Conservation (phyloP, 2,113 vertebrate genomes). For the Tauraco erythrolophus region DNA sequence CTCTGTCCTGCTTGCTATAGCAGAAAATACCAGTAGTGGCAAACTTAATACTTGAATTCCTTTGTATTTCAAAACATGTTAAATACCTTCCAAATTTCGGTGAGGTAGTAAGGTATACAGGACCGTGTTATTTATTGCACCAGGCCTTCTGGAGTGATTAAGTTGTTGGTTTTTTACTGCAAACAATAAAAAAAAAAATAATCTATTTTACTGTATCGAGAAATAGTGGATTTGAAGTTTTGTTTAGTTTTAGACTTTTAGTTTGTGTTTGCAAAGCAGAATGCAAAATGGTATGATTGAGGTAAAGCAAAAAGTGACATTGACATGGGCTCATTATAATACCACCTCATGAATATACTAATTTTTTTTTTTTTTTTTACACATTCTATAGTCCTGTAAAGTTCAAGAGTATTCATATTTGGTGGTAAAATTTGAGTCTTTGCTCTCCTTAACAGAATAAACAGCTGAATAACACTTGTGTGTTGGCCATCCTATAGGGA, state of each 20-base stretch:
- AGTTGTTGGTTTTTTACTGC: background rate
- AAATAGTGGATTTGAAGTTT: background rate
- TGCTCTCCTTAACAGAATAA: background rate
- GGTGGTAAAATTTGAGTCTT: background rate
- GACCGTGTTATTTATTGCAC: background rate
- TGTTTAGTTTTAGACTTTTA: background rate
- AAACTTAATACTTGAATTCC: background rate
- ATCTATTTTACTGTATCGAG: background rate
- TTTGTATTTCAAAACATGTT: background rate
- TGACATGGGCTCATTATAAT: background rate
- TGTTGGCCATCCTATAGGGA: background rate
- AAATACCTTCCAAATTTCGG: conserved; percentile 37
- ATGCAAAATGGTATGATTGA: background rate
- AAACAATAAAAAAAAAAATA: background rate
- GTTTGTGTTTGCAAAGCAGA: conserved; percentile 15
- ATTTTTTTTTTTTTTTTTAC: background rate
- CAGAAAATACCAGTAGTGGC: background rate
- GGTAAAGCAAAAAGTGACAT: background rate
- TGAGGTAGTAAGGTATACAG: background rate
- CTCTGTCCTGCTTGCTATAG: background rate
- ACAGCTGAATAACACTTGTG: background rate
- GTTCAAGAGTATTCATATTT: background rate
- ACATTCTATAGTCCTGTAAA: background rate
- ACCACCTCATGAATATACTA: background rate
- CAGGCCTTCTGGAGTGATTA: background rate